A percentile compares a stretch with the other conserved stretches of the same genome.
Conservation (phyloP, 2,797 vertebrate species). For the Pipistrellus kuhlii region DNA sequence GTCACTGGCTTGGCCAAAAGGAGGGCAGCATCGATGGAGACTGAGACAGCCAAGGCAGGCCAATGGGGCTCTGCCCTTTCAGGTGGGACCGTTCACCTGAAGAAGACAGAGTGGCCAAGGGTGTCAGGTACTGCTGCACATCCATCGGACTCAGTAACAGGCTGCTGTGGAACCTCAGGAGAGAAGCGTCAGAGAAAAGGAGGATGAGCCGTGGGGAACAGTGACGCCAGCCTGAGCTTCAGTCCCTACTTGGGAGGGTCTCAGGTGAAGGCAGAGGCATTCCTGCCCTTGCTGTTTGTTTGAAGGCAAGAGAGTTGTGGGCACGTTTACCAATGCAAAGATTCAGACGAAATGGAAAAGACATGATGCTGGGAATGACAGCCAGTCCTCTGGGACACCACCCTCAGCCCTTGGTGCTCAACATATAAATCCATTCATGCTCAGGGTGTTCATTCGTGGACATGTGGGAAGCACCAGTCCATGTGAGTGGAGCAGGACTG, state of each 20-base stretch:
- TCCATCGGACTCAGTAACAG: rapidly evolving
- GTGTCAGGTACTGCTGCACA: not conserved
- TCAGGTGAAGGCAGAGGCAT: not conserved
- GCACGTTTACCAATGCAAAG: rapidly evolving
- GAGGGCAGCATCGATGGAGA: rapidly evolving
- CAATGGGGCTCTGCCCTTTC: not conserved
- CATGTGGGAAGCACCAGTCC: rapidly evolving
- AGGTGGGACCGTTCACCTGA: not conserved
- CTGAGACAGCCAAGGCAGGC: too few relatives aligned
- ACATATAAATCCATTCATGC: rapidly evolving
- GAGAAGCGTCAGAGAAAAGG: not conserved
- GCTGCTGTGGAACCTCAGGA: not conserved
- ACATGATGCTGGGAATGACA: not conserved
- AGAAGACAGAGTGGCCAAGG: not conserved
- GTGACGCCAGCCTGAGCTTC: rapidly evolving
- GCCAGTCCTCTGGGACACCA: too few relatives aligned
- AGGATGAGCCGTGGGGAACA: not conserved
- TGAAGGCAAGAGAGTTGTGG: not conserved
- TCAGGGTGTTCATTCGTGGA: rapidly evolving
- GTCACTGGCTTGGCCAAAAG: too few relatives aligned
- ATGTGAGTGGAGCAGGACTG: rapidly evolving
- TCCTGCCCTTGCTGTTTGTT: rapidly evolving
- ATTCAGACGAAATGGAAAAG: not conserved
- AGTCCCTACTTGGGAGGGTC: rapidly evolving
- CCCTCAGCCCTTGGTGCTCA: not conserved